A percentile compares a stretch with the other conserved stretches of the same genome.
Conservation (phyloP, 2,888 invertebrate genomes). For the Zaprionus lineosus region DNA sequence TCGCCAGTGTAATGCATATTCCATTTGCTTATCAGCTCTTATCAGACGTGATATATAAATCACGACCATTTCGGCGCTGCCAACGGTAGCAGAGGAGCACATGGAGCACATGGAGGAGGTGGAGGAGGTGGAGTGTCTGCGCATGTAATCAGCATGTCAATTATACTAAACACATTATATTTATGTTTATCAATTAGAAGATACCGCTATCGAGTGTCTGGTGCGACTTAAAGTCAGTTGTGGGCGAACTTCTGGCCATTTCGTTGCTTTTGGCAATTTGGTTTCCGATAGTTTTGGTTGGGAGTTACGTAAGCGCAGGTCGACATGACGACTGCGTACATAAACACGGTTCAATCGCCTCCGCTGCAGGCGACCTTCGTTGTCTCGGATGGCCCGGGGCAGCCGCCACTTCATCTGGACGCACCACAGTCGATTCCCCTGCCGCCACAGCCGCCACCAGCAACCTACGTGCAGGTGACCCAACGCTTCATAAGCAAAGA, state of each 20-base stretch:
- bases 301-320: neutral
- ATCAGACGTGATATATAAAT: no score
- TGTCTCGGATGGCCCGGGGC: slow-evolving; percentile 9
- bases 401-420: no score
- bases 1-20: no score
- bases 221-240: slow-evolving; percentile 29
- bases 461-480: slow-evolving; percentile 36
- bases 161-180: no score
- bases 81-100: slow-evolving; percentile 28
- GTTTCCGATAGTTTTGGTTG: neutral
- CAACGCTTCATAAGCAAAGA: slow-evolving; percentile 20
- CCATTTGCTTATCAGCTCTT: no score
- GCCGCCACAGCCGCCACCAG: neutral
- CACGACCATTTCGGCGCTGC: slow-evolving; percentile 25
- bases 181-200: slow-evolving; percentile 25
- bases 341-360: slow-evolving; percentile 21
- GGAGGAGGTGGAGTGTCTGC: no score
- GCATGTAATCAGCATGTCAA: no score
- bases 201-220: slow-evolving; percentile 21
- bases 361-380: slow-evolving; percentile 34
- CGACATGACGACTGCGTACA: slow-evolving; percentile 40
- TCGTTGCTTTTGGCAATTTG: no score
- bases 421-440: no score
- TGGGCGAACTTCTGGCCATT: neutral
- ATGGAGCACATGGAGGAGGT: no score